Evolutionary conservation across 2,797 vertebrate genomes (phyloP).

Genomic region (Lithobates sylvaticus): DNA sequence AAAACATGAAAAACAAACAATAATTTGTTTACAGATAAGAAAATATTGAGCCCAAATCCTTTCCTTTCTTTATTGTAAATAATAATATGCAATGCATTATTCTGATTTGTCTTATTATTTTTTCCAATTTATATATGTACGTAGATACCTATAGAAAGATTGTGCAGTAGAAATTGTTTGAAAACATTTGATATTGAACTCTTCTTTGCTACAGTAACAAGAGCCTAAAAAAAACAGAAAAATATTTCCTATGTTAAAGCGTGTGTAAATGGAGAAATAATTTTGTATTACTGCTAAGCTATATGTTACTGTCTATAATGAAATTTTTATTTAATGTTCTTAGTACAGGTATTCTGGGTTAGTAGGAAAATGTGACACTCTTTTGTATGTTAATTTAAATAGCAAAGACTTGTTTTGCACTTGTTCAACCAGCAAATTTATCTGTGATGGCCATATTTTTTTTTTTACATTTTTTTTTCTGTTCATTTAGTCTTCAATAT

Average conservation of each 20-base stretch:
- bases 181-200: constrained; percentile 32
- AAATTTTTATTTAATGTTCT: constrained; percentile 25
- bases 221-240: background rate
- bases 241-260: constrained; percentile 45
- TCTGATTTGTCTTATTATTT: constrained; percentile 12
- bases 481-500: background rate
- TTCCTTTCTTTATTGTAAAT: constrained; percentile 30
- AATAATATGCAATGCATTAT: constrained; percentile 17
- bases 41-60: constrained; percentile 1
- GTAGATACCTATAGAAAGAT: constrained; percentile 33
- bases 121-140: constrained; percentile 39
- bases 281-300: constrained; percentile 52
- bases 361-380: constrained; percentile 52
- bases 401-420: background rate
- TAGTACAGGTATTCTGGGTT: constrained; percentile 41
- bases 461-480: background rate
- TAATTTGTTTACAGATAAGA: constrained; percentile 7
- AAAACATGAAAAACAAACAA: background rate
- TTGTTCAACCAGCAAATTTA: background rate
- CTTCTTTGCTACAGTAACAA: constrained; percentile 50
- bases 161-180: constrained; percentile 43
- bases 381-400: constrained; percentile 35
- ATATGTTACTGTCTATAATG: constrained; percentile 29
- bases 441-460: background rate
- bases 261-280: constrained; percentile 50